Base-by-base conservation (phyloP, 1,140 invertebrate species). In the Tachypleus tridentatus region DNA sequence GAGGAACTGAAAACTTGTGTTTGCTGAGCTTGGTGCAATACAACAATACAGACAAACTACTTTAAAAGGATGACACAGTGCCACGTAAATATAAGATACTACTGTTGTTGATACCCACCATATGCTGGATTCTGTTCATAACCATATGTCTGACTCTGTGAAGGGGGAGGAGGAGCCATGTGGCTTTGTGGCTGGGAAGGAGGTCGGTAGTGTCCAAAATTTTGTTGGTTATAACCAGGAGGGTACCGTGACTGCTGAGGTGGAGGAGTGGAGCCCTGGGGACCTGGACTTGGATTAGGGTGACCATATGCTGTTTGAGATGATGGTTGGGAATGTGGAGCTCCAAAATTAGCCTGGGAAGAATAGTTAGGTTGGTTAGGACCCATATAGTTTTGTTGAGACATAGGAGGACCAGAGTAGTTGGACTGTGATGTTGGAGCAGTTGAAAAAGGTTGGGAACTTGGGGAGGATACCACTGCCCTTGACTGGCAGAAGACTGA, bases 321-420 rank as follows among this genome's bases (percentile, higher is more conserved):
- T 29, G 29, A 29, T 29, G 29, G 56, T 57, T 57, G 56, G n/a
- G 61, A 58, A 4, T 61, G 57, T 5, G 61, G 51, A 9, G 65
- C 58, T 29, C 64, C 64, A 59, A 62, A 65, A 59, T 65, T 65
- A 4, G 57, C 56, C 11, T 66, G 65, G 6, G 61, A 66, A 48
- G 11, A 57, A 51, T 66, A 65, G 11, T 59, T 61, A 65, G 61
- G 60, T 51, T 60, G 65, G 6, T 57, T 57, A 51, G 58, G 65
- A 3, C 51, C 48, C 57, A 62, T 66, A 57, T 63, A 63, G 51
- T 29, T 51, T 29, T 29, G 29, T 51, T 63, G 65, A 29, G 61
- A 57, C n/a, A 59, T 49, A 11, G 61, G 61, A 47, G 48, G 51
- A 54, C 50, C 10, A 51, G 65, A 54, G 10, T 59, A 61, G 57